Conservation (phyloP, 2,797 vertebrate genomes). For the Notolepis coatsorum region DNA sequence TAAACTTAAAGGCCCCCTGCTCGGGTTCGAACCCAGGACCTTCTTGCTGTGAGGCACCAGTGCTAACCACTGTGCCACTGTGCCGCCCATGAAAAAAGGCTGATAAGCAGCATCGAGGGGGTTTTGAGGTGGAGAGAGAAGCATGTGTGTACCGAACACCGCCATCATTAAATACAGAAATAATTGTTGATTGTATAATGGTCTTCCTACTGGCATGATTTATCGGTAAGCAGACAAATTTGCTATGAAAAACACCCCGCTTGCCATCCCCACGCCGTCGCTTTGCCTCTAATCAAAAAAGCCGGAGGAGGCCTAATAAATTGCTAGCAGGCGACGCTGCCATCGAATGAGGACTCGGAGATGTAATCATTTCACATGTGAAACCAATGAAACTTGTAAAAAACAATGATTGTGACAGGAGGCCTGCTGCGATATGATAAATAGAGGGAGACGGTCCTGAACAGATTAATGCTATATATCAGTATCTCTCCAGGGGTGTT, state of each 20-base stretch:
- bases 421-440: conserved; percentile 45
- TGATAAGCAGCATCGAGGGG: no score
- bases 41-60: no score
- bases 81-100: no score
- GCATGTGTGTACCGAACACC: no score
- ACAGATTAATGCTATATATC: conserved; percentile 21
- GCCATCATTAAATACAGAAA: no score
- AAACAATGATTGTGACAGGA: conserved; percentile 36
- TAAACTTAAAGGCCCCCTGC: no score
- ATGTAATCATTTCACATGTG: conserved; percentile 63
- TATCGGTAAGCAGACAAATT: conserved; percentile 50
- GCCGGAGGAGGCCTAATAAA: conserved; percentile 43
- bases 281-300: conserved; percentile 31
- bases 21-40: no score
- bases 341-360: conserved; percentile 59
- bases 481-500: background rate
- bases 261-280: conserved; percentile 42
- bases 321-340: conserved; percentile 48
- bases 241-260: conserved; percentile 48
- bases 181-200: no score
- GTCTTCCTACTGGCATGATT: no score
- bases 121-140: no score
- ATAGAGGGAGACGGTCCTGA: conserved; percentile 16
- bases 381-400: conserved; percentile 53
- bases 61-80: no score